Base-by-base conservation (phyloP, 2,888 invertebrate genomes). In the Scrobipalpa costella region DNA sequence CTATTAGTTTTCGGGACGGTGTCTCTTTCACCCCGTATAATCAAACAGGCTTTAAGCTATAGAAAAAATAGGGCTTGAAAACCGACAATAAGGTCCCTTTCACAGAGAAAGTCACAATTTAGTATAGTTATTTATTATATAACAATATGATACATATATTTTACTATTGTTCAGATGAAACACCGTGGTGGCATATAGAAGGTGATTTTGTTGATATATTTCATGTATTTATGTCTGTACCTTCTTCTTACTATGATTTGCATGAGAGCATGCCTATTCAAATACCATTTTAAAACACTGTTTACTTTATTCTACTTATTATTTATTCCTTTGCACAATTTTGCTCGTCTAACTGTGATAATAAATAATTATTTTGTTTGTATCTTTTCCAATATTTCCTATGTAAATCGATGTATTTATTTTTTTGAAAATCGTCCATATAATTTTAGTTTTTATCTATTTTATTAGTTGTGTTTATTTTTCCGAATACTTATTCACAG, bases 171-270 rank as follows among this genome's bases (percentile, higher is more conserved):
- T 80, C 88, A 90, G 90, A 86, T 78, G 86, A 86, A 62, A 84
- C 86, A 57, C 86, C 88, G 67, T 83, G 86, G 84, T 88, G 90
- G 85, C 85, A 88, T 75, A 86, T 90, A 69, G 89, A 90, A 90
- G 90, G 90, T 90, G 87, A 87, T 71, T 55, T 55, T n/a, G 55
- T 55, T 34, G n/a, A 55, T 15, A 21, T 55, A 34, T 55, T 55
- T 2, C 55, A 34, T 15, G 15, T 55, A 55, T 50, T 8, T 50
- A 33, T 15, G 67, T 68, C 70, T 67, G 71, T 68, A 15, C n/a
- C 44, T 40, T 13, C 13, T 44, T 44, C 44, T n/a, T 44, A 7
- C 44, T 44, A 44, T 44, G 44, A 68, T 66, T 66, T 72, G 75
- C 76, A 77, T 77, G 75, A 57, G 62, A 69, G 83, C 79, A 78